These are phyloP conservation scores for Tapirus indicus DNA, from an alignment of 2,797 vertebrate genomes.

Conservation along the genomic window DNA sequence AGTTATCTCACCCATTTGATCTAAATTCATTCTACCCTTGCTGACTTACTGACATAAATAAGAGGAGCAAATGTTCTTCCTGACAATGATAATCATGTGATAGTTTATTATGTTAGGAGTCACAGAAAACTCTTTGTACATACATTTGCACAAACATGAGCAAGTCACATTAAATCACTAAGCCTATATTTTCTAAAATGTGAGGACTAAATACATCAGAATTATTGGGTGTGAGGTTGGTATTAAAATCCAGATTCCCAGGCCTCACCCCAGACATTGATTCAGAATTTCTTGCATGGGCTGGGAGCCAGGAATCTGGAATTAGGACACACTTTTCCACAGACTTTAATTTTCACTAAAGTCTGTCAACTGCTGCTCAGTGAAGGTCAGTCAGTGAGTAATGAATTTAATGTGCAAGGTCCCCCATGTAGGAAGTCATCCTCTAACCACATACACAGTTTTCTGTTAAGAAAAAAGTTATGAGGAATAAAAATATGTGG, in stretches of 20 bases:
- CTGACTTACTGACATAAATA: constrained; percentile 14
- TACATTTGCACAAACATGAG: not conserved
- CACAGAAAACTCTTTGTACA: not conserved
- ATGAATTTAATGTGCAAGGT: constrained; percentile 47
- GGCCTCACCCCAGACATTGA: not conserved
- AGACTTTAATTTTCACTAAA: constrained; percentile 31
- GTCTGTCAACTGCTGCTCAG: not conserved
- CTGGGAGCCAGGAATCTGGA: not conserved
- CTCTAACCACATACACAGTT: not conserved
- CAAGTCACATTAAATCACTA: not conserved
- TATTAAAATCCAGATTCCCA: constrained; percentile 29
- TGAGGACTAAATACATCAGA: not conserved
- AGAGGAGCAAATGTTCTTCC: not conserved
- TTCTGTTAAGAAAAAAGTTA: constrained; percentile 24
- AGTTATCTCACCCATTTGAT: not conserved
- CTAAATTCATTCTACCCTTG: not conserved
- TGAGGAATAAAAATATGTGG: not conserved
- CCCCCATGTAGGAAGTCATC: constrained; percentile 8
- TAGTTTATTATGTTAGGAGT: not conserved
- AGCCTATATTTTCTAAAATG: not conserved
- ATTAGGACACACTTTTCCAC: not conserved
- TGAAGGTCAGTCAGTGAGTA: not conserved
- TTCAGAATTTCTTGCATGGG: not conserved
- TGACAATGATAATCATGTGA: not conserved
- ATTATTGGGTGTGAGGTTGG: not conserved